Base-by-base conservation (phyloP, 2,888 invertebrate genomes). In the Cheiracanthium punctorium region DNA sequence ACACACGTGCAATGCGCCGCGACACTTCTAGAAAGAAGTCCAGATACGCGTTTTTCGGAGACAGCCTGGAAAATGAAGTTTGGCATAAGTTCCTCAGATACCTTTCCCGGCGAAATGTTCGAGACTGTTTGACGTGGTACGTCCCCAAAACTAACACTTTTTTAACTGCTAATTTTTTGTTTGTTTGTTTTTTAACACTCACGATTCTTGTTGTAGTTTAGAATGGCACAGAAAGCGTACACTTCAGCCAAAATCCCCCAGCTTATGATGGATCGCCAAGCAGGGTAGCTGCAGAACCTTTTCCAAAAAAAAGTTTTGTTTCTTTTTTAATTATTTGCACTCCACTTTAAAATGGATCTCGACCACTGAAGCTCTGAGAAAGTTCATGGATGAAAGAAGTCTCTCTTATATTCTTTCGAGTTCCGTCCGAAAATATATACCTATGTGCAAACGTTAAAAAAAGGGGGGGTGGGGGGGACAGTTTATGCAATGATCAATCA, bases 381-480 rank as follows among this genome's bases (percentile, higher is more conserved):
- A 52, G 72, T 43, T 72, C 65, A 17, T 72, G 72, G 64, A 80
- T 80, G 80, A 80, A 71, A 72, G 30, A 32, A 58, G 24, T 17
- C 24, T 58, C 24, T 58, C 58, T 48, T 48, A 69, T 79, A n/a
- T 71, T 52, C 71, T 32, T 37, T 72, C 72, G 37, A 14, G 41
- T 70, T 33, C 24, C 41, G 20, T 70, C 70, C 48, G 41, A 71
- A 80, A 80, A 79, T 67, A 79, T 58, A 79, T 29, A 79, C 41
- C 65, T 64, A 58, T 28, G 71, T 64, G 65, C 72, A 58, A 72
- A 79, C 52, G 69, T 30, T 58, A 48, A 79, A 71, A 70, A 79
- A 80, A 17, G 71, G n/a, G n/a, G n/a, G n/a, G n/a, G n/a, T n/a
- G n/a, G n/a, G 48, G 58, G 58, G 58, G 24, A 58, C 58, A 17